A percentile compares a stretch with the other conserved stretches of the same genome.
phyloP scores from a whole-genome alignment of 2,888 invertebrate species.

The Melikaiella ostensackeni region DNA sequence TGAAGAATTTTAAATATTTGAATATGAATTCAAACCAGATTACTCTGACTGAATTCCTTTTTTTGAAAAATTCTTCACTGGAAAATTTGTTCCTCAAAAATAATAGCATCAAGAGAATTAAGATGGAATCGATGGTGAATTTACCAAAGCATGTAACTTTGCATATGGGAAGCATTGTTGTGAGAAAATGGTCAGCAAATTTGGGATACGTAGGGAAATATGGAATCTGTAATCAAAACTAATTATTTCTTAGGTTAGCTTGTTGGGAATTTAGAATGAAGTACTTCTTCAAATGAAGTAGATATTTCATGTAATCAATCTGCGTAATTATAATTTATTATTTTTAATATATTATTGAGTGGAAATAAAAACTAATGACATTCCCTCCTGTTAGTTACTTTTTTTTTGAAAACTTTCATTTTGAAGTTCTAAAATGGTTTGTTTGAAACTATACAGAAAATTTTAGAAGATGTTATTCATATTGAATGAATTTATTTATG shows the following conservation, averaged over 20 bases:
- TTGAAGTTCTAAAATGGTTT: too few relatives aligned
- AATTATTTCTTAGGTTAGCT: background rate
- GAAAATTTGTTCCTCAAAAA: slow-evolving; percentile 10
- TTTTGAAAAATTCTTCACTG: slow-evolving; percentile 63
- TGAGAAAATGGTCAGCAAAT: background rate
- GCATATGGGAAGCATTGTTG: background rate
- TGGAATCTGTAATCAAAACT: background rate
- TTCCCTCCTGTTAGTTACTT: too few relatives aligned
- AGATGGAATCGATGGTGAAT: background rate
- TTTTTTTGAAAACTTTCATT: too few relatives aligned
- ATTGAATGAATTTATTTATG: too few relatives aligned
- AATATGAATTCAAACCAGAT: slow-evolving; percentile 58
- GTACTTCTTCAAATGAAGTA: too few relatives aligned
- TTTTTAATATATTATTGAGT: too few relatives aligned
- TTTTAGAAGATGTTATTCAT: too few relatives aligned
- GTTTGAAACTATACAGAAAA: too few relatives aligned
- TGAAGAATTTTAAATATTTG: slow-evolving; percentile 55
- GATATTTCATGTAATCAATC: too few relatives aligned
- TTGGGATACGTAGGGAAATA: background rate
- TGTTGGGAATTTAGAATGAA: too few relatives aligned
- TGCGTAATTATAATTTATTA: too few relatives aligned
- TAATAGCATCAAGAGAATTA: background rate
- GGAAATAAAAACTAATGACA: too few relatives aligned
- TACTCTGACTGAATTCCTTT: slow-evolving; percentile 54
- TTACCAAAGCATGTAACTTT: background rate